Evolutionary conservation across 2,113 vertebrate species (phyloP).

Genomic region (Halcyon malimbica): DNA sequence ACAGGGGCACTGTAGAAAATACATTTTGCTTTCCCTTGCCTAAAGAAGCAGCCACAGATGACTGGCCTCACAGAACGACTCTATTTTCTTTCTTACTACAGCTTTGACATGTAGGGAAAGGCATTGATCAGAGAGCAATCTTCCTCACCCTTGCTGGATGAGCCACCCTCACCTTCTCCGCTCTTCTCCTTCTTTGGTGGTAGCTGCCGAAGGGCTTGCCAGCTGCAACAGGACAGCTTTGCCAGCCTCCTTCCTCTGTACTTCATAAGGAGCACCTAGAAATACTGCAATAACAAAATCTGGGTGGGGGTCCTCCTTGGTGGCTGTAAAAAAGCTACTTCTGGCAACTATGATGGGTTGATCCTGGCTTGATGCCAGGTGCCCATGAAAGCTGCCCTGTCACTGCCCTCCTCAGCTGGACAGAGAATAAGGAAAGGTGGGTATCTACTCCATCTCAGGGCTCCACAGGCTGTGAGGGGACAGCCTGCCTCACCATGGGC

Average conservation of each 20-base stretch:
- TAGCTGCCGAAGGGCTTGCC: not conserved
- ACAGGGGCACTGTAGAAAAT: not conserved
- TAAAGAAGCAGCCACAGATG: not conserved
- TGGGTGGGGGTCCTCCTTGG: not conserved
- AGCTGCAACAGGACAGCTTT: not conserved
- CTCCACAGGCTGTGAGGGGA: not conserved
- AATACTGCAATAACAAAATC: not conserved
- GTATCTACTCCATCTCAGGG: not conserved
- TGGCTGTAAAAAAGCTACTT: not conserved
- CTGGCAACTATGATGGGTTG: not conserved
- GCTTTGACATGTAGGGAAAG: not conserved
- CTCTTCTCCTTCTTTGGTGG: not conserved
- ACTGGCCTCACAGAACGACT: not conserved
- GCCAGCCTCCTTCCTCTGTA: not conserved
- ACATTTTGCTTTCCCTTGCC: not conserved
- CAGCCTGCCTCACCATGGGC: not conserved
- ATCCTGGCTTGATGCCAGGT: not conserved
- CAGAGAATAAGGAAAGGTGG: not conserved
- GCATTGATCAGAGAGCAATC: not conserved
- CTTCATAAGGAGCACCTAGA: not conserved
- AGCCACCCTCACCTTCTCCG: rapidly evolving
- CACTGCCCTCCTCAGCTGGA: not conserved
- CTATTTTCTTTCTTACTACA: not conserved
- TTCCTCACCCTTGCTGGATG: not conserved
- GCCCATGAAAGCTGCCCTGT: not conserved